Conservation (phyloP, 2,113 vertebrate genomes). For the Ibidorhyncha struthersii region DNA sequence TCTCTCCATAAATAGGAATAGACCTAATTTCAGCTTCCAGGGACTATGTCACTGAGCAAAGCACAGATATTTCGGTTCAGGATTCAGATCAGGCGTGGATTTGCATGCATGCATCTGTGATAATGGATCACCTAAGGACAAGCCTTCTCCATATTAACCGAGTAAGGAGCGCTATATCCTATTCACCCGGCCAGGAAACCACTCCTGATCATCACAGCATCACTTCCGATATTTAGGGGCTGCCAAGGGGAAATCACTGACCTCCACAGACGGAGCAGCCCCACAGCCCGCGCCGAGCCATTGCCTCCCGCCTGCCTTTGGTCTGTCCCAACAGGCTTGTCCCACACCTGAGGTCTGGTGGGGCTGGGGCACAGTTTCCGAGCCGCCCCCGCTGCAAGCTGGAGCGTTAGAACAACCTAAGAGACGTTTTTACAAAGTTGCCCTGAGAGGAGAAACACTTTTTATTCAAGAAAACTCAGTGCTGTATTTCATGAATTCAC, state of each 20-base stretch:
- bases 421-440: background rate
- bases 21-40: background rate
- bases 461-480: background rate
- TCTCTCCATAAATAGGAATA: background rate
- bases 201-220: background rate
- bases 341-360: background rate
- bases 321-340: rapidly evolving
- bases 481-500: background rate
- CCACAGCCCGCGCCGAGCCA: background rate
- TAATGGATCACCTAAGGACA: background rate
- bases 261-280: background rate
- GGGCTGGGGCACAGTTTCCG: background rate
- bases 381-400: background rate
- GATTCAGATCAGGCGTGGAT: background rate
- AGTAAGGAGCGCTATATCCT: background rate
- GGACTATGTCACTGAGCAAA: background rate
- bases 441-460: background rate
- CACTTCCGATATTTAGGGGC: background rate
- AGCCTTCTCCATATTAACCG: background rate
- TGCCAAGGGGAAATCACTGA: background rate
- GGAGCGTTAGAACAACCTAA: background rate
- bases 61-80: background rate
- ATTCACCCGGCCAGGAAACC: background rate
- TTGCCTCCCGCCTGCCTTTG: background rate
- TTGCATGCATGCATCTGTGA: background rate